Evolutionary conservation across 2,888 invertebrate genomes (phyloP), one percentile per base, ranked within the genome.

Genomic region (Cotesia congregata): DNA sequence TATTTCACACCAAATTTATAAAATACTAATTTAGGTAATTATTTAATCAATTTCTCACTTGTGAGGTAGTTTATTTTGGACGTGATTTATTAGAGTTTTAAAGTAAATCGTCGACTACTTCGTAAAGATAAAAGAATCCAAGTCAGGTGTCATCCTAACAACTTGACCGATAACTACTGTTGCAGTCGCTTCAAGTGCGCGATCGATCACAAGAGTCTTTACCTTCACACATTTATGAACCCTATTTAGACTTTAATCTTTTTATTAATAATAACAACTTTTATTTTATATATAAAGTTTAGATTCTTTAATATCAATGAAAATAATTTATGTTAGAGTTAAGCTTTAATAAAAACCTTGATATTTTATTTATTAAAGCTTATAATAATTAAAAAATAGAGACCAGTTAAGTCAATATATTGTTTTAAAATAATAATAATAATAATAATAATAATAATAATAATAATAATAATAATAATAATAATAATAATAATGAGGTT

Each of bases 71-170:
- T 17, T 15, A 15, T 62, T 62, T 62, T 62, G 12, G 4, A 50
- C 50, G 50, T 50, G 62, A 62, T 62, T 62, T 62, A 15, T 62
- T 62, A 20, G 20, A 39, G 30, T 40, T 6, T 62, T 62, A 6
- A 1, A 39, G 61, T 61, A 62, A 62, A 71, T 61, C 60, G 30
- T 61, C 4, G 38, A 38, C 61, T 20, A 71, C 60, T 71, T 61
- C n/a, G 61, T 38, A 30, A 15, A 39, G 17, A 62, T 15, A 17
- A 7, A 61, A 62, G 7, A 20, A 39, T 12, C 20, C n/a, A 61
- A 71, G 71, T 62, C 71, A 71, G 71, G 62, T 62, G 62, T 61
- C 39, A 30, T 39, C 62, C 61, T 71, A 71, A 39, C 71, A 62
- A 62, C 71, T 71, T 71, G 60, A 61, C 9, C 20, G 71, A 62